Percentiles rank a stretch among this genome's conserved stretches.
Evolutionary conservation across 2,797 vertebrate genomes (phyloP).

Genomic region (Calcarius lapponicus): DNA sequence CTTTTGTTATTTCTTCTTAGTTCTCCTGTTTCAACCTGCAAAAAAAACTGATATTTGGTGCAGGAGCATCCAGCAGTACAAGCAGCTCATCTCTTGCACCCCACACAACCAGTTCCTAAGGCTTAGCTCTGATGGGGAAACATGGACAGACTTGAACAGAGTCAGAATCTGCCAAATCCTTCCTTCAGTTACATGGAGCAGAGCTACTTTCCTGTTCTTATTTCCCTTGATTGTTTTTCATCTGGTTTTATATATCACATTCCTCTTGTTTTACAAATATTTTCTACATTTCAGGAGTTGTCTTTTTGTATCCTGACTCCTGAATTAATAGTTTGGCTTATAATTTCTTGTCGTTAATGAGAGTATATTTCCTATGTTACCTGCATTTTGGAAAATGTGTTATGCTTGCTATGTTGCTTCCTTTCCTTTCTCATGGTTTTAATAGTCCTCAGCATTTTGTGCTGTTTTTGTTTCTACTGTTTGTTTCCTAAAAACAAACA

Average conservation of each 20-base stretch:
- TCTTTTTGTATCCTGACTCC: neutral
- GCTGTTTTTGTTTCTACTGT: neutral
- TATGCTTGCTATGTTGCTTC: neutral
- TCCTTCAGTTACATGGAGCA: neutral
- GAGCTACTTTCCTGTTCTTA: neutral
- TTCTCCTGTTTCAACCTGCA: neutral
- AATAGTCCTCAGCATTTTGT: neutral
- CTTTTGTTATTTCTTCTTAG: neutral
- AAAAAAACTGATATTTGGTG: neutral
- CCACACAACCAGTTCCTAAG: neutral
- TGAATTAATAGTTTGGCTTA: neutral
- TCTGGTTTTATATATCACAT: neutral
- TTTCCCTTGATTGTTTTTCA: neutral
- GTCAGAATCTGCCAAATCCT: neutral
- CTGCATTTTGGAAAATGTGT: neutral
- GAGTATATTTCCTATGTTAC: neutral
- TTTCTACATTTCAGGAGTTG: neutral
- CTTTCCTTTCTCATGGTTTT: neutral
- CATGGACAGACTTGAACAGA: neutral
- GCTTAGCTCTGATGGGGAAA: neutral
- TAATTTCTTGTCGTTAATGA: neutral
- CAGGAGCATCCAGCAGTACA: neutral
- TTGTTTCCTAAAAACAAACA: neutral
- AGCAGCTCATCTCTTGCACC: neutral
- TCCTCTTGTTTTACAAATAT: neutral